Base-by-base conservation (phyloP, 2,888 invertebrate genomes). In the Ectobius pallidus region DNA sequence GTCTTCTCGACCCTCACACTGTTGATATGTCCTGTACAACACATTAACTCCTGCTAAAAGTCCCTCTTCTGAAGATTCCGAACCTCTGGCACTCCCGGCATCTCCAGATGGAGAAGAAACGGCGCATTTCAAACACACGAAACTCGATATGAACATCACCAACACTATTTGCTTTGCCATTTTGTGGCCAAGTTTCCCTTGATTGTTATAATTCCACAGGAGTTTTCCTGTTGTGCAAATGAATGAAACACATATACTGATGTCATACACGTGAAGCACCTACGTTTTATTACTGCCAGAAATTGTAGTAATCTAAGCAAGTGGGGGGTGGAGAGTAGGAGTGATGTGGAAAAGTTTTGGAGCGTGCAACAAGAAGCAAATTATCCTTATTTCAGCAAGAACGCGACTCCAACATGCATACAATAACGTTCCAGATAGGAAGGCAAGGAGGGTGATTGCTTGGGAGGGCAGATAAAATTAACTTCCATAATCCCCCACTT, bases 291-390 rank as follows among this genome's bases (percentile, higher is more conserved):
- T 65, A 58, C 58, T 27, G 46, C 62, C 46, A 27, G 58, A 58
- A 58, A 32, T 30, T 58, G 30, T 32, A n/a, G n/a, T n/a, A n/a
- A n/a, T n/a, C n/a, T n/a, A n/a, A n/a, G n/a, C n/a, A 58, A 30
- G 65, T 65, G 65, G 65, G 65, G 65, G 58, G 30, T 27, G 20
- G 25, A 18, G 27, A 27, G 25, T 9, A n/a, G n/a, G n/a, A 44
- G 65, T 25, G 65, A 65, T 44, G 46, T 34, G 27, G 16, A 30
- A 46, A 65, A 46, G 65, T 65, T 65, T 65, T 65, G 65, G 65
- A 65, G 65, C 65, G 65, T 65, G 65, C 65, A 65, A 65, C 34
- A 65, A 46, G 46, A 63, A 65, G 46, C 65, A 65, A 65, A 65
- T 65, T 65, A 44, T 46, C 65, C 65, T 27, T 46, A 46, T 44